Evolutionary conservation across 2,113 vertebrate species (phyloP), one percentile per base, ranked within the genome.

Genomic region (Apodemus sylvaticus): DNA sequence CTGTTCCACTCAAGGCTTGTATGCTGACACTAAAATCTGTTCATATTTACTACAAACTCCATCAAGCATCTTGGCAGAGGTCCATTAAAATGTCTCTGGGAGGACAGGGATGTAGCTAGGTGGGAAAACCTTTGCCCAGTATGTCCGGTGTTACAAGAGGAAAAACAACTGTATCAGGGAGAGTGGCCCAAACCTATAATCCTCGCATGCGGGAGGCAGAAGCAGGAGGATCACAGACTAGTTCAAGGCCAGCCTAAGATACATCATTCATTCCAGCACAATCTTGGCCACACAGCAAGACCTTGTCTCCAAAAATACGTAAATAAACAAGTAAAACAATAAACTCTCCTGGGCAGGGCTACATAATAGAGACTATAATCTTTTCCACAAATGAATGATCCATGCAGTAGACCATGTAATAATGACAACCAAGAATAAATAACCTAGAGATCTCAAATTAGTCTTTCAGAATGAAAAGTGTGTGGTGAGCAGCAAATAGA

Each of bases 1-100:
- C 93, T 71, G 60, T 91, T 93, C 45, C 81, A 90, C 82, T 77
- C 85, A 92, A n/a, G 0, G 26, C 45, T 86, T 55, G 90, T 78
- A 66, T 53, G 55, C 48, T 93, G 96, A 93, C 42, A 95, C 22
- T 93, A 95, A 96, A 96, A 96, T 90, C 20, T 88, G 10, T 89
- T 64, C 58, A 91, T n/a, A 87, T 88, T 90, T 86, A 86, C 39
- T 19, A 62, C 78, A 94, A 90, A 45, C 8, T 93, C 60, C 39
- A 86, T 88, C 24, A 94, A 89, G 42, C 64, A 68, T 93, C 85
- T n/a, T 94, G 60, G 14, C 53, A 11, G n/a, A 91, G 10, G 36
- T 16, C 97, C 17, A 93, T 55, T 74, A 93, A 94, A 97, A 95
- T 89, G n/a, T 89, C 77, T 76, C 82, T 93, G 66, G 34, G 73